These are phyloP conservation scores for Mesocentrotus franciscanus DNA, from an alignment of 53 echinoderm and acorn worm species.

Conservation along the genomic window DNA sequence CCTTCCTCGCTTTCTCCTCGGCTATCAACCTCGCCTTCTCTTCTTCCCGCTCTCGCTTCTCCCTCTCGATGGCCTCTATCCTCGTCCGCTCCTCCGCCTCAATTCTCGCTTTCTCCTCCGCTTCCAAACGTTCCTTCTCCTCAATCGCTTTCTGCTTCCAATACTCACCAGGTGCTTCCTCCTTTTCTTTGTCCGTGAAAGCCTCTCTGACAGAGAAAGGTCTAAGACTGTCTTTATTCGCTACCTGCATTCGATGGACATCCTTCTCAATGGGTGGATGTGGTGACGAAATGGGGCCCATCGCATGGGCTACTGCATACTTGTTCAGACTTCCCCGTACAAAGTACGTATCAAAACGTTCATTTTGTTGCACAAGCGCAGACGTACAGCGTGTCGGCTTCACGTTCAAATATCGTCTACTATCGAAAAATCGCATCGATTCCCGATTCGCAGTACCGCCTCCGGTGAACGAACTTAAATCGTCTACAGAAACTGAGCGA, in stretches of 20 bases:
- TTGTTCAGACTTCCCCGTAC: constrained; percentile 77
- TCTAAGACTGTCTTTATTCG: constrained; percentile 66
- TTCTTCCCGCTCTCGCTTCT: constrained; percentile 69
- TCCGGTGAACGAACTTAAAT: constrained; percentile 56
- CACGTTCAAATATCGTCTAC: constrained; percentile 78
- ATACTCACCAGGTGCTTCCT: constrained; percentile 74
- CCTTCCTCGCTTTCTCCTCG: constrained; percentile 60
- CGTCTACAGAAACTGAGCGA: constrained; percentile 57
- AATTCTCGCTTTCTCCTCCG: constrained; percentile 75
- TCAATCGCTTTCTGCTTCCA: constrained; percentile 83
- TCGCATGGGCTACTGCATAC: constrained; percentile 82
- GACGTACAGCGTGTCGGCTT: constrained; percentile 85
- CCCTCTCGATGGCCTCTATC: constrained; percentile 66
- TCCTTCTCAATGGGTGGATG: constrained; percentile 77
- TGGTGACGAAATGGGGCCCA: constrained; percentile 70
- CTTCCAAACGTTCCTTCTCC: constrained; percentile 68
- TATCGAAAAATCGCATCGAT: constrained; percentile 67
- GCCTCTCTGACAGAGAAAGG: constrained; percentile 79
- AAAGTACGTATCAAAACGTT: constrained; percentile 86
- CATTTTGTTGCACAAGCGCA: constrained; percentile 77
- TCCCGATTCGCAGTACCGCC: constrained; percentile 55
- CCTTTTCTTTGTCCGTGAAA: constrained; percentile 77
- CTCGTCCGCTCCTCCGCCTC: constrained; percentile 76
- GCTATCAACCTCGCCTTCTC: constrained; percentile 60
- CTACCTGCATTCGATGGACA: constrained; percentile 76